phyloP scores from a whole-genome alignment of 2,888 invertebrate species.

The Sabatieria punctata region DNA sequence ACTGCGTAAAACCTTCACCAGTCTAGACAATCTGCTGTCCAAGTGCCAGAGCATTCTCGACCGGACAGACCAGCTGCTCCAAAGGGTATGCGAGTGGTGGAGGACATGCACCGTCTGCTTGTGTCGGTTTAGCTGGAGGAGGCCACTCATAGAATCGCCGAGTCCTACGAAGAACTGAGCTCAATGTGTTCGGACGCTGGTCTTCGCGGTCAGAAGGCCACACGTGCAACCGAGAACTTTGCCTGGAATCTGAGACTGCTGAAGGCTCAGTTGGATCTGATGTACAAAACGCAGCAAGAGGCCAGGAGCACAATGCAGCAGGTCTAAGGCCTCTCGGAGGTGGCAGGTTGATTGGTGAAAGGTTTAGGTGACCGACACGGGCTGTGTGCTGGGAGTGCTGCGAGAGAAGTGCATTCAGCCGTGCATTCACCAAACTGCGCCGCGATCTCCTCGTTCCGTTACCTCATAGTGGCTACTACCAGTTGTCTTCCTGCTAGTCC shows the following conservation, averaged over 20 bases:
- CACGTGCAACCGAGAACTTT: slow-evolving; percentile 39
- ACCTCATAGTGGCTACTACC: too few species aligned
- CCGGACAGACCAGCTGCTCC: slow-evolving; percentile 16
- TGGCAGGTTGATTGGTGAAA: background rate
- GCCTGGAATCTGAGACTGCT: slow-evolving; percentile 43
- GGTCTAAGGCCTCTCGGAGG: slow-evolving; percentile 24
- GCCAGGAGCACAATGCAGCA: slow-evolving; percentile 40
- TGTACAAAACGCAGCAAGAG: slow-evolving; percentile 38
- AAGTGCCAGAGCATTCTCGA: slow-evolving; percentile 17
- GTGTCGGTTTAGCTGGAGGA: slow-evolving; percentile 29
- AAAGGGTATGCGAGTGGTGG: too few species aligned
- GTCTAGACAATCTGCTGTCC: slow-evolving; percentile 19
- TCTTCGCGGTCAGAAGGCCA: slow-evolving; percentile 37
- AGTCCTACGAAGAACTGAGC: slow-evolving; percentile 37
- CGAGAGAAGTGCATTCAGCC: background rate
- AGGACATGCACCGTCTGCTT: too few species aligned
- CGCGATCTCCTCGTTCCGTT: too few species aligned
- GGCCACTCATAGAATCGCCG: slow-evolving; percentile 23
- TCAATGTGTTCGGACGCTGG: slow-evolving; percentile 35
- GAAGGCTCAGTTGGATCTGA: slow-evolving; percentile 40
- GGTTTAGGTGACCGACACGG: background rate
- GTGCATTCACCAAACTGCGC: background rate
- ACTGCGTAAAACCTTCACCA: slow-evolving; percentile 21
- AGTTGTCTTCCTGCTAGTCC: too few species aligned
- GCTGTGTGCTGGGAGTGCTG: background rate